A percentile compares a stretch with the other conserved stretches of the same genome.
phyloP scores from a whole-genome alignment of 2,113 vertebrate genomes.

The Varanus salvator region DNA sequence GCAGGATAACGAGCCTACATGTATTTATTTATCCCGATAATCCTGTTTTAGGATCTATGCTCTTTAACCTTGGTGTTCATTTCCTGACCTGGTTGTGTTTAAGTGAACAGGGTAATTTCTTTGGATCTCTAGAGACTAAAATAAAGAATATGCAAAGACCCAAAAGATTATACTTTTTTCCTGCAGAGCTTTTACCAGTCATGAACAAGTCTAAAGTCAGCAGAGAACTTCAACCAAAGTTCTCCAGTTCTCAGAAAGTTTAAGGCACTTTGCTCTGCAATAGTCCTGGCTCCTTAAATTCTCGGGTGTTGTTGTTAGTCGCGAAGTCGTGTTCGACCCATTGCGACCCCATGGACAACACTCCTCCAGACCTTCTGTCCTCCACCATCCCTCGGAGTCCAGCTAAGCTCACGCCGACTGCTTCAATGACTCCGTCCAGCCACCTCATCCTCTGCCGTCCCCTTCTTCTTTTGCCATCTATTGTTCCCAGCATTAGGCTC shows the following conservation, averaged over 20 bases:
- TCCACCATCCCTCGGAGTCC: too few relatives aligned
- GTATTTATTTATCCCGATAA: not conserved
- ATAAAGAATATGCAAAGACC: rapidly evolving
- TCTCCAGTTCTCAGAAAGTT: slow-evolving; percentile 15
- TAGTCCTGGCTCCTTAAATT: not conserved
- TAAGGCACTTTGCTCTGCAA: slow-evolving; percentile 1
- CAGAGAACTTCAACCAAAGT: not conserved
- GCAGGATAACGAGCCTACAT: not conserved
- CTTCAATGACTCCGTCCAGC: too few relatives aligned
- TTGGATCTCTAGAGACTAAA: not conserved
- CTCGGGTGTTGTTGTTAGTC: too few relatives aligned
- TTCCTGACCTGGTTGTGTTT: not conserved
- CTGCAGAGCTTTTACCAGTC: not conserved
- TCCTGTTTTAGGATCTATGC: not conserved
- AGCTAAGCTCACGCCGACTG: too few relatives aligned
- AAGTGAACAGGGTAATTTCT: not conserved
- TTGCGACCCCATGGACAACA: too few relatives aligned
- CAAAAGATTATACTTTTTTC: not conserved
- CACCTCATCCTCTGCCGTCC: too few relatives aligned
- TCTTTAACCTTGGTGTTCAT: not conserved
- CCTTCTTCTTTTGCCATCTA: too few relatives aligned
- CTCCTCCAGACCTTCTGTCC: too few relatives aligned
- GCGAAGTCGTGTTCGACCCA: too few relatives aligned
- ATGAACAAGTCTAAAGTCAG: not conserved
- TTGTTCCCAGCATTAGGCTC: too few relatives aligned